phyloP scores from a whole-genome alignment of 2,113 vertebrate species.

The Ctenodactylus gundi region DNA sequence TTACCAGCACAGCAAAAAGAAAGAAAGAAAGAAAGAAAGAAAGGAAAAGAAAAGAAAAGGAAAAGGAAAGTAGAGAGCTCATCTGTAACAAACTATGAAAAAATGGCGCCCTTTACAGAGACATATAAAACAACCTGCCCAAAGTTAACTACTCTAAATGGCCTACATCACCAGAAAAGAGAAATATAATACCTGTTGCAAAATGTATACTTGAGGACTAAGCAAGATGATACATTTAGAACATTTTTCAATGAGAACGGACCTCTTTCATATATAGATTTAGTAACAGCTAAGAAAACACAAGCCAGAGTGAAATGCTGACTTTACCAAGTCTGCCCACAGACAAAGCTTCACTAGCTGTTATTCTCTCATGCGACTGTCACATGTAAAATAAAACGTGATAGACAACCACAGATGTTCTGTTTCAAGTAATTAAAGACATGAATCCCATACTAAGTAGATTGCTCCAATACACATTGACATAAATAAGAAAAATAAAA shows the following conservation, averaged over 20 bases:
- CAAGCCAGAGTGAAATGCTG: not conserved
- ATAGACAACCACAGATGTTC: slow-evolving; percentile 18
- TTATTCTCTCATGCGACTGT: not conserved
- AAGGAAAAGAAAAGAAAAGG: too few relatives aligned
- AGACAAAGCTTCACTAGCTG: slow-evolving; percentile 12
- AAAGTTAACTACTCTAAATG: not conserved
- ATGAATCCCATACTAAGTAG: not conserved
- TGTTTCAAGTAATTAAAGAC: slow-evolving; percentile 35
- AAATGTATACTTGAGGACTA: not conserved
- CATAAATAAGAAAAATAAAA: slow-evolving; percentile 48
- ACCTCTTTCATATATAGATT: not conserved
- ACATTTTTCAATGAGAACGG: not conserved
- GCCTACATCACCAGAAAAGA: not conserved
- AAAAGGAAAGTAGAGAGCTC: not conserved
- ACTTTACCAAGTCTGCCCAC: not conserved
- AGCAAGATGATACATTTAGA: not conserved
- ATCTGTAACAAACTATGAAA: not conserved
- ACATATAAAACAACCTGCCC: not conserved
- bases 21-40: too few relatives aligned
- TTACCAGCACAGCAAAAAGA: slow-evolving; percentile 1
- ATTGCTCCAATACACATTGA: not conserved
- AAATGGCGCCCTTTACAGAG: not conserved
- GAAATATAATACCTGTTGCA: not conserved
- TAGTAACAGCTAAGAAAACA: not conserved
- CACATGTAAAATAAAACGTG: not conserved